phyloP scores from a whole-genome alignment of 2,113 vertebrate genomes.

The Nettapus auritus region DNA sequence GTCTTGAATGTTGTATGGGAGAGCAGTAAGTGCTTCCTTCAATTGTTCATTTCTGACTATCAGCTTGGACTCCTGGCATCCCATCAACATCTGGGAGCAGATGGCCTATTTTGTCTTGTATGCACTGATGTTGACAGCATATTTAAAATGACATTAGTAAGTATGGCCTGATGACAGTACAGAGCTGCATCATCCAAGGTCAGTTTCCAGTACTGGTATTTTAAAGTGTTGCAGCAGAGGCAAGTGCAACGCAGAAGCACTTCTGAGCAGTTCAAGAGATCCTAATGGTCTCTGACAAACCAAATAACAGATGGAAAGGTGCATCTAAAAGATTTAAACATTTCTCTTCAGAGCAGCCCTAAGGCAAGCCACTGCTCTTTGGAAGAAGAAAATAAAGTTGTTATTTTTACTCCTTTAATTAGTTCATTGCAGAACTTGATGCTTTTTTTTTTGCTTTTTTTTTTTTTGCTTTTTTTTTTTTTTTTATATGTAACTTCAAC shows the following conservation, averaged over 20 bases:
- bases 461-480: not conserved
- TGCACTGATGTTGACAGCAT: not conserved
- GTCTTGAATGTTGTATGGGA: slow-evolving; percentile 1
- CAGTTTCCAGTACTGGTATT: not conserved
- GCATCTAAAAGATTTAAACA: not conserved
- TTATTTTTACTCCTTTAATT: not conserved
- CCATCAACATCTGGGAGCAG: not conserved
- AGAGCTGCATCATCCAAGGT: not conserved
- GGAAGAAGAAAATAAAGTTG: not conserved
- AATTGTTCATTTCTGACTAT: not conserved
- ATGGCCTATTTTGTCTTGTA: not conserved
- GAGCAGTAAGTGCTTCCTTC: slow-evolving; percentile 2
- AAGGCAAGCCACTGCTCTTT: not conserved
- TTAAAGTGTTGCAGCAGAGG: not conserved
- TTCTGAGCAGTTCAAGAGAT: not conserved
- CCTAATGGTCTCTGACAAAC: not conserved
- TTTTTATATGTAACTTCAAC: not conserved
- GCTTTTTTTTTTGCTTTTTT: no score
- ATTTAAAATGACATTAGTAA: slow-evolving; percentile 13
- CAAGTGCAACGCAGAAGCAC: not conserved
- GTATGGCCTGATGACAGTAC: not conserved
- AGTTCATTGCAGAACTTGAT: not conserved
- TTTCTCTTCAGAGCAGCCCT: not conserved
- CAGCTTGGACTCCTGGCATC: not conserved
- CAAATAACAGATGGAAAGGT: not conserved